Evolutionary conservation across 2,113 vertebrate genomes (phyloP).

Genomic region (Chloroceryle aenea): DNA sequence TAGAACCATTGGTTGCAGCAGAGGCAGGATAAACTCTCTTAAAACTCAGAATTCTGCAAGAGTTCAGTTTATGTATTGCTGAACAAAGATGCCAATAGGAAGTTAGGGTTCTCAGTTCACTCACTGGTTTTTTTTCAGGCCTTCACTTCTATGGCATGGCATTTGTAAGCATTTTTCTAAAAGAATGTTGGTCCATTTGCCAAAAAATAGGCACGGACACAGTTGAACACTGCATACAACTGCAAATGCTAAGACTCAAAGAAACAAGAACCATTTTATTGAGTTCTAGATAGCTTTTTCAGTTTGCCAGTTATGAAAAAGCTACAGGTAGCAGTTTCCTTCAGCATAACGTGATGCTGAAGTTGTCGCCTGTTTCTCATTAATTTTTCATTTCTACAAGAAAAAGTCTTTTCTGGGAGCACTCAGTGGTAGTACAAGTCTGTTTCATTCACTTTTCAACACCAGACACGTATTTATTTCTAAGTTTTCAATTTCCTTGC

Average conservation of each 20-base stretch:
- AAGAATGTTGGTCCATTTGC: neutral
- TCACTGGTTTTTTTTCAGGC: neutral
- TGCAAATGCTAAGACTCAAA: neutral
- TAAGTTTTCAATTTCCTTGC: constrained; percentile 39
- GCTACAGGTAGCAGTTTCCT: constrained; percentile 29
- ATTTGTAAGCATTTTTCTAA: neutral
- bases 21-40: neutral
- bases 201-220: neutral
- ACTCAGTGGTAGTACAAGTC: neutral
- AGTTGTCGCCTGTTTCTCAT: constrained; percentile 24
- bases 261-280: neutral
- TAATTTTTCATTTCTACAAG: constrained; percentile 59
- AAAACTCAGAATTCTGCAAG: neutral
- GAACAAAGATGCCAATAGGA: neutral
- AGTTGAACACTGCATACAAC: neutral
- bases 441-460: constrained; percentile 17
- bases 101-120: neutral
- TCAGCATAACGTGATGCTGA: neutral
- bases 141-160: neutral
- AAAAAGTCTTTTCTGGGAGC: constrained; percentile 29
- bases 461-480: constrained; percentile 29
- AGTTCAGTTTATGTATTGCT: neutral
- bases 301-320: constrained; percentile 32
- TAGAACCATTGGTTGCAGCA: neutral
- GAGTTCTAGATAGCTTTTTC: constrained; percentile 11